Conservation (phyloP, 2,797 vertebrate species). For the Columba guinea region DNA sequence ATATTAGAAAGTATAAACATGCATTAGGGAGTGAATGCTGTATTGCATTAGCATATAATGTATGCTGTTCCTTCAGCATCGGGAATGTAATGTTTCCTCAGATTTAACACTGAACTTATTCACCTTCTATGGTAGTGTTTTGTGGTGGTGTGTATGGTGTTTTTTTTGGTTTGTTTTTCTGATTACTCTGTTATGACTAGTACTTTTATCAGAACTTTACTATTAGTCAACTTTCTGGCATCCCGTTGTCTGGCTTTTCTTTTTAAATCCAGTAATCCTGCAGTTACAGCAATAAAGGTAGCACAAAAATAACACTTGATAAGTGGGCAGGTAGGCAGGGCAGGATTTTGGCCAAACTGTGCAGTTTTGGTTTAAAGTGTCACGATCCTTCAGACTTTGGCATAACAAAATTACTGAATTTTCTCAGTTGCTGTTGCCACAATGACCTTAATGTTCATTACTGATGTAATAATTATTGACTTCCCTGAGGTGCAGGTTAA, state of each 20-base stretch:
- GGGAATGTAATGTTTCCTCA: background rate
- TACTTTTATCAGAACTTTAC: constrained; percentile 22
- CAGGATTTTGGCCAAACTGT: background rate
- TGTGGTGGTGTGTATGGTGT: no score
- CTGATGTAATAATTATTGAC: constrained; percentile 33
- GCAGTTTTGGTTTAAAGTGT: background rate
- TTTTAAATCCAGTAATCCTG: background rate
- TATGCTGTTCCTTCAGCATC: background rate
- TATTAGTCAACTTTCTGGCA: background rate
- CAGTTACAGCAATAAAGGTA: background rate
- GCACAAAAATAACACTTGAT: background rate
- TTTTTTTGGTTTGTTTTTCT: background rate
- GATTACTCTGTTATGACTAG: constrained; percentile 22
- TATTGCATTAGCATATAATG: background rate
- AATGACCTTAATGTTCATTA: background rate
- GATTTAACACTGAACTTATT: background rate
- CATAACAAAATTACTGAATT: background rate
- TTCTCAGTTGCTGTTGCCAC: background rate
- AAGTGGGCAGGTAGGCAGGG: background rate
- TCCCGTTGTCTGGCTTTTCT: background rate
- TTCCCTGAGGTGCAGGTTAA: constrained; percentile 33
- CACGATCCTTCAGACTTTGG: background rate
- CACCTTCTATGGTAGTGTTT: background rate
- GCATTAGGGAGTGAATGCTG: background rate
- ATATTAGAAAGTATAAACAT: background rate